Evolutionary conservation across 1,140 invertebrate genomes (phyloP), one percentile per base, ranked within the genome.

Genomic region (Habropoda laboriosa): DNA sequence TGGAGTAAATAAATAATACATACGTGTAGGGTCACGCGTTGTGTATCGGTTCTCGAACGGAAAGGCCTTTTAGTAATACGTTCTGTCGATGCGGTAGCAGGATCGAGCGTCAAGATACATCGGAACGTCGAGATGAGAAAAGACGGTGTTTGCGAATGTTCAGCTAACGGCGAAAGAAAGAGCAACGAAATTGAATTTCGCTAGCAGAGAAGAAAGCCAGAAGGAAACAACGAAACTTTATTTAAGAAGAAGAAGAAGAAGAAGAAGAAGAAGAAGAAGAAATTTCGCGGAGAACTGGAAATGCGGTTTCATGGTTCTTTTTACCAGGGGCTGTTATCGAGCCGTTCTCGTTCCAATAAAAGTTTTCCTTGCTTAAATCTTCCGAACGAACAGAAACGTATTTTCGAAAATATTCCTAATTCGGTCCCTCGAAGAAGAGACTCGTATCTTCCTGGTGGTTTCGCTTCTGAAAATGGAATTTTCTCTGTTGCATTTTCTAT

Each of bases 141-240:
- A 47, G 27, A 18, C 13, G 35, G 6, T 38, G 42, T 51, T 49
- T 38, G 58, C n/a, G 42, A 53, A 70, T 38, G 47, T 51, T 68
- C n/a, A 16, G 3, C 16, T 16, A 2, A 6, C 6, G 35, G 13
- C 27, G 47, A 24, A 35, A 68, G 47, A 51, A 68, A 51, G 64
- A 51, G 58, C 38, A 74, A 49, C 10, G 32, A 27, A 63, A 74
- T 61, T 57, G 42, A 74, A 51, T 49, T 38, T n/a, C 18, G 10
- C 0, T 32, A 24, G 16, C 6, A 21, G 6, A 35, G 30, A n/a
- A n/a, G 16, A 10, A 30, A 49, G 42, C 7, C 13, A 38, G 21
- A 30, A 8, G 58, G 12, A 51, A 40, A 40, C 60, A 63, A 38
- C 18, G 32, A n/a, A 61, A 18, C 10, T 74, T n/a, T 63, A 63